Evolutionary conservation across 1,140 invertebrate genomes (phyloP), one percentile per base, ranked within the genome.

Genomic region (Saccostrea echinata): DNA sequence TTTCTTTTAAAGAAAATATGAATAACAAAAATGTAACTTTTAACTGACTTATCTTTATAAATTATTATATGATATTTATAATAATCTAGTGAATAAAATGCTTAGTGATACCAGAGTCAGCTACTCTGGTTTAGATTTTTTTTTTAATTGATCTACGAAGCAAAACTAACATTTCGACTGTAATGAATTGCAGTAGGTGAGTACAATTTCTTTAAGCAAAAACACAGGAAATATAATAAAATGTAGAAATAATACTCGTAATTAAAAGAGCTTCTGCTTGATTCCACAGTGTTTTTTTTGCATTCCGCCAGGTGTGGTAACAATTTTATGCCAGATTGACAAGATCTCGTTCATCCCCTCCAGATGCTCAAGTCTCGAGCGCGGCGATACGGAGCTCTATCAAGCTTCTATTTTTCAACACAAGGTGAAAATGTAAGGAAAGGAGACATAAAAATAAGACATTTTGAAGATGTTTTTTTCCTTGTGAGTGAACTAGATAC

Each of bases 371-470:
- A 13, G 30, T 9, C 27, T 18, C 16, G 27, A 27, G 27, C 68
- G 68, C 68, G 24, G 27, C 24, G 11, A 3, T 76, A 13, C 27
- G 12, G 27, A 12, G 68, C 68, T 76, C 11, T 76, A 76, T 76
- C 68, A 76, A 76, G 68, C 68, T 76, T 76, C 68, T 76, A 76
- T 30, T 76, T 71, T 76, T 76, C 68, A 76, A 76, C 68, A 76
- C 68, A 30, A 30, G 9, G 68, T 76, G 68, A 30, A 76, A 76
- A 35, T 33, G 30, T 33, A 76, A 30, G 68, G 33, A 76, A 76
- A 76, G 24, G 11, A 30, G 8, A 33, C 68, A 76, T 27, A 76
- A 76, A 76, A 76, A 76, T 76, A 16, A 30, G 68, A 61, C 24
- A 76, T 33, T 76, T 76, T 76, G 27, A 76, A 76, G 68, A 76